Percentiles rank a stretch among this genome's conserved stretches.
phyloP scores from a whole-genome alignment of 2,113 vertebrate genomes.

The Clarias gariepinus region DNA sequence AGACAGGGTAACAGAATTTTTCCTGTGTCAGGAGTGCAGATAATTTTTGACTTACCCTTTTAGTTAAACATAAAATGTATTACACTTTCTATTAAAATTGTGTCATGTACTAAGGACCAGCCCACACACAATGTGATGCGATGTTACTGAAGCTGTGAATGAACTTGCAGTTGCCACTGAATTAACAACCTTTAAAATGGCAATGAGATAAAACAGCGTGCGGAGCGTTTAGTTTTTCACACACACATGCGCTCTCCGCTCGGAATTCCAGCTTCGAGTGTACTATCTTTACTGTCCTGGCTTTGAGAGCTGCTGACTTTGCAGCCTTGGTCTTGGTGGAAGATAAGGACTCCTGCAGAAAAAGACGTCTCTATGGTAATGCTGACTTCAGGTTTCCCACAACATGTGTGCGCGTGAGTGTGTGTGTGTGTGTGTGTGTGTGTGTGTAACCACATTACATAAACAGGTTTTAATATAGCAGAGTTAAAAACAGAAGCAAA shows the following conservation, averaged over 20 bases:
- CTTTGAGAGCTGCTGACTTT: slow-evolving; percentile 24
- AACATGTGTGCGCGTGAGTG: background rate
- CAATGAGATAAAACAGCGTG: background rate
- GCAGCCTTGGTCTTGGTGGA: slow-evolving; percentile 2
- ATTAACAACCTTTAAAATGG: slow-evolving; percentile 18
- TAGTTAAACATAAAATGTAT: background rate
- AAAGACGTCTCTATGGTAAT: slow-evolving; percentile 30
- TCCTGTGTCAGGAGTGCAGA: too few species aligned
- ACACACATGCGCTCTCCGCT: background rate
- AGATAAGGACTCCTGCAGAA: slow-evolving; percentile 32
- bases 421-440: background rate
- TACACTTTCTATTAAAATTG: background rate
- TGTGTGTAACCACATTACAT: background rate
- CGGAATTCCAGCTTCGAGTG: background rate
- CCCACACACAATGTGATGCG: background rate
- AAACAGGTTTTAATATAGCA: background rate
- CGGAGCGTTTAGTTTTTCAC: background rate
- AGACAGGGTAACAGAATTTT: too few species aligned
- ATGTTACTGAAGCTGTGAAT: slow-evolving; percentile 3
- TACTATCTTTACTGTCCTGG: background rate
- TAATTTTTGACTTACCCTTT: too few species aligned
- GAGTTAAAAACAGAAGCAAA: slow-evolving; percentile 23
- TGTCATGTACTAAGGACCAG: background rate
- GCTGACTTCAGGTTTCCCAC: slow-evolving; percentile 36
- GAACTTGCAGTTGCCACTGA: background rate